Evolutionary conservation across 2,888 invertebrate species (phyloP).

Genomic region (Leptogaster cylindrica): DNA sequence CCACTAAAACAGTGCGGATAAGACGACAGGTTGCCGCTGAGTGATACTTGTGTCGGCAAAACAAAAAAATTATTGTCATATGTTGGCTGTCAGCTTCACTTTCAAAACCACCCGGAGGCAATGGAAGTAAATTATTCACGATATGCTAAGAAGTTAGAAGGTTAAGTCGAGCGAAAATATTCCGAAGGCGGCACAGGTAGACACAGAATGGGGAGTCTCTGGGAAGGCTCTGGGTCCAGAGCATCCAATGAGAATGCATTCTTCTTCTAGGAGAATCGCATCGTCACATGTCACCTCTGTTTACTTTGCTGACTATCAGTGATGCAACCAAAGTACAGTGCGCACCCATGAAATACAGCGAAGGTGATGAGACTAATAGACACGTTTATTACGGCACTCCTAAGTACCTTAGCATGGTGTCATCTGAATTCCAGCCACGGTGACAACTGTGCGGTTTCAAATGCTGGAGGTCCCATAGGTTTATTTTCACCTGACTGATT

Average conservation of each 20-base stretch:
- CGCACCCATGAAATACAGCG: not conserved
- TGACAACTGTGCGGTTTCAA: constrained; percentile 39
- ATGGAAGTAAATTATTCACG: constrained; percentile 9
- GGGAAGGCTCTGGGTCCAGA: not conserved
- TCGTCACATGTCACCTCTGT: constrained; percentile 28
- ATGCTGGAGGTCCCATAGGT: constrained; percentile 29
- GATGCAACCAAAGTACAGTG: constrained; percentile 11
- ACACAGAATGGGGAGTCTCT: constrained; percentile 10
- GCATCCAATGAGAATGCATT: not conserved
- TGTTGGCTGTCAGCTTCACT: constrained; percentile 33
- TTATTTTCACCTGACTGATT: constrained; percentile 27
- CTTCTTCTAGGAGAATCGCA: not conserved
- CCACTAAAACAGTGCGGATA: constrained; percentile 4
- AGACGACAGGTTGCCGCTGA: constrained; percentile 29
- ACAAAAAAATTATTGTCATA: constrained; percentile 27
- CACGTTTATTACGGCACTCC: constrained; percentile 39
- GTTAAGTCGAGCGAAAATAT: constrained; percentile 32
- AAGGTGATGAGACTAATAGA: constrained; percentile 36
- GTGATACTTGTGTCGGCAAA: not conserved
- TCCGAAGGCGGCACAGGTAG: constrained; percentile 6
- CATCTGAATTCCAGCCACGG: constrained; percentile 37
- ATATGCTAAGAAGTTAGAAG: constrained; percentile 31
- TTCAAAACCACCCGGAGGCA: constrained; percentile 28
- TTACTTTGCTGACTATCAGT: constrained; percentile 10
- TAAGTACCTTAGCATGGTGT: constrained; percentile 30